Evolutionary conservation across 2,888 invertebrate genomes (phyloP).

Genomic region (Pristionchus exspectatus): DNA sequence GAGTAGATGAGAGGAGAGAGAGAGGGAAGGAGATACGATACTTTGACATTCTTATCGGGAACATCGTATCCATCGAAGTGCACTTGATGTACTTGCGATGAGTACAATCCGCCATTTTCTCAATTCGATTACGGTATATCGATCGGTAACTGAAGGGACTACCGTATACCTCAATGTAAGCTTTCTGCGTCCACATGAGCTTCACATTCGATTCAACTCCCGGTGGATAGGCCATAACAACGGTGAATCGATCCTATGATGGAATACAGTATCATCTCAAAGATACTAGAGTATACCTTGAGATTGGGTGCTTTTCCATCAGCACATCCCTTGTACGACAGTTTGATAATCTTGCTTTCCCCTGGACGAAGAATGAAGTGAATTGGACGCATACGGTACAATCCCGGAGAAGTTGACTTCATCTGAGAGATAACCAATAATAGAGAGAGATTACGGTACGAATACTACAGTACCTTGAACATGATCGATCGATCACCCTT

Average conservation of each 20-base stretch:
- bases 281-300: background rate
- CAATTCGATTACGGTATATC: background rate
- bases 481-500: background rate
- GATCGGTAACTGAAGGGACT: background rate
- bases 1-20: background rate
- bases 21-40: background rate
- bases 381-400: constrained; percentile 6
- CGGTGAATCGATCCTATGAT: background rate
- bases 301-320: constrained; percentile 19
- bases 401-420: background rate
- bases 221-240: constrained; percentile 32
- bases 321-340: constrained; percentile 14
- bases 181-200: constrained; percentile 9
- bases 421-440: background rate
- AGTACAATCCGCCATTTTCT: background rate
- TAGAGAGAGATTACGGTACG: background rate
- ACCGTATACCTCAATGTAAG: background rate
- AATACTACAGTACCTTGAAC: background rate
- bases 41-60: background rate
- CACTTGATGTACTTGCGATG: background rate
- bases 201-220: background rate
- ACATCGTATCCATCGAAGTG: constrained; percentile 8
- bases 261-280: background rate
- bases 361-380: background rate
- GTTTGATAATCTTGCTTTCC: background rate